Evolutionary conservation across 2,888 invertebrate species (phyloP), one percentile per base, ranked within the genome.

Genomic region (Dioctria rufipes): DNA sequence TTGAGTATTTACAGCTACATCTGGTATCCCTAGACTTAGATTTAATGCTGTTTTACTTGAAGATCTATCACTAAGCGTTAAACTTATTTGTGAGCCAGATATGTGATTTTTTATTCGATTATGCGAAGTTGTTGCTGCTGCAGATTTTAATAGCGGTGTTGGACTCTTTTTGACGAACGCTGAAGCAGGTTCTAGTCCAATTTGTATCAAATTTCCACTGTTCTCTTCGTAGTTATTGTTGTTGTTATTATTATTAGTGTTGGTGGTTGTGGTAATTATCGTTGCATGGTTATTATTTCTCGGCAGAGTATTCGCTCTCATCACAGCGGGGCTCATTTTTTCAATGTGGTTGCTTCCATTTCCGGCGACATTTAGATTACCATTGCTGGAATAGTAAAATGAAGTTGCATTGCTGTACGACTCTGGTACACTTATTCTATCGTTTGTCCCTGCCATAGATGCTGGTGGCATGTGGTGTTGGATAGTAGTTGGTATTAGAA

Each of bases 291-390:
- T 93, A 46, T 92, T 92, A 84, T 94, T 94, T 81, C 95, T 91
- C 0, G 95, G 95, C 73, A 95, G 87, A 2, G 95, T 95, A 39
- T 93, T 93, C 1, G 95, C 94, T 60, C 94, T 54, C 54, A 79
- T 75, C 11, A 83, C 88, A 86, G 40, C 89, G 88, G 83, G 88
- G 69, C 84, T 83, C 37, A 82, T 77, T 25, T 84, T 84, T 5
- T 84, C 83, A 42, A n/a, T 88, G 88, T 87, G 39, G 86, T 85
- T n/a, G 60, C 84, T 80, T 42, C 83, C 69, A 82, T 3, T 80
- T 42, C 83, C 69, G 82, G 3, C 85, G 83, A 75, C 84, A 84
- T 80, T 87, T 84, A 84, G 87, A 88, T 13, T 89, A 86, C 69
- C 89, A 81, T 84, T 84, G 78, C 84, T 84, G 5, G 84, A 83